Conservation (phyloP, 2,888 invertebrate species). For the Lasioglossum calceatum region DNA sequence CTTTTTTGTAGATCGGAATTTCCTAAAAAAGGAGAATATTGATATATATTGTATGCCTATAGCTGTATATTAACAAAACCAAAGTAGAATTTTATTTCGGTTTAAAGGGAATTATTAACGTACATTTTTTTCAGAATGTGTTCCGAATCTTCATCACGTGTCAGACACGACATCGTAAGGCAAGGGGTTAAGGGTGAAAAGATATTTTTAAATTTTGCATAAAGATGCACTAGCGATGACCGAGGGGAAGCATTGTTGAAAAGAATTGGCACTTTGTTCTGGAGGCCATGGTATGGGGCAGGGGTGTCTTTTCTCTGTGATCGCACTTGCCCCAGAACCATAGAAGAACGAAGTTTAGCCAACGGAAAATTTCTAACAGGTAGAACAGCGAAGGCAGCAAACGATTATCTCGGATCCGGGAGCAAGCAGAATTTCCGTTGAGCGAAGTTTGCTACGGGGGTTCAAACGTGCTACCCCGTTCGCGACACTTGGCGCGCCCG, state of each 20-base stretch:
- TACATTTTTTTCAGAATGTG: no score
- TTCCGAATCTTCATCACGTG: no score
- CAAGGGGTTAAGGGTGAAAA: no score
- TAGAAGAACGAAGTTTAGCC: not conserved
- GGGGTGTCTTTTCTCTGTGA: not conserved
- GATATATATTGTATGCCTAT: no score
- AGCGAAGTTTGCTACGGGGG: constrained; percentile 2
- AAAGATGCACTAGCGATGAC: no score
- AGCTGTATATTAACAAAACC: no score
- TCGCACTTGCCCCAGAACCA: not conserved
- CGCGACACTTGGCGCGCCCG: constrained; percentile 43
- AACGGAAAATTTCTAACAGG: not conserved
- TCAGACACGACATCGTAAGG: no score
- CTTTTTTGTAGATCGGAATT: no score
- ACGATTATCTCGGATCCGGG: constrained; percentile 1
- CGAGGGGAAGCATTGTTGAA: not conserved
- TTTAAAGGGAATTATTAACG: no score
- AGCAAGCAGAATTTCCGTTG: not conserved
- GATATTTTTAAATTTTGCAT: not conserved
- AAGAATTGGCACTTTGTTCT: not conserved
- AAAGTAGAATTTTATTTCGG: no score
- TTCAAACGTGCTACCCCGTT: constrained; percentile 36
- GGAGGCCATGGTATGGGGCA: not conserved
- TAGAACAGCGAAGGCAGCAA: not conserved
- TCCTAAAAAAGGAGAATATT: no score